phyloP scores from a whole-genome alignment of 1,140 invertebrate species.

The Camponotus floridanus region DNA sequence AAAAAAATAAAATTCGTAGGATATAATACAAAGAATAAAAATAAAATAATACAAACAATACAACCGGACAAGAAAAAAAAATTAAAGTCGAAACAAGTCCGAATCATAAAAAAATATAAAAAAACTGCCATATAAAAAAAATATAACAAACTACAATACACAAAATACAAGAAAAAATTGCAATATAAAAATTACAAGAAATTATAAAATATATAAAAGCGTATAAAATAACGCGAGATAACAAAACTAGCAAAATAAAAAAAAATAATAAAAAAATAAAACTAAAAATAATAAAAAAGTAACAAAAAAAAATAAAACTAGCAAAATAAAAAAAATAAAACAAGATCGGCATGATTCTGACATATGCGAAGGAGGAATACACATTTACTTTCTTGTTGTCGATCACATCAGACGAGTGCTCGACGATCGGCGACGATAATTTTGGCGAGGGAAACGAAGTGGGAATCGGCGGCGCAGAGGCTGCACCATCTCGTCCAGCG shows the following conservation, averaged over 20 bases:
- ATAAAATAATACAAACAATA: neutral
- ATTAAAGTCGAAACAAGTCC: too few relatives aligned
- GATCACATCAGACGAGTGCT: neutral
- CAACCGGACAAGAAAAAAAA: neutral
- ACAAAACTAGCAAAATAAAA: neutral
- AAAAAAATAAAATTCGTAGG: neutral
- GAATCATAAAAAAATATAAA: too few relatives aligned
- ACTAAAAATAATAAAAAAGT: too few relatives aligned
- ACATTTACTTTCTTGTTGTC: neutral
- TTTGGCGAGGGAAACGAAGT: neutral
- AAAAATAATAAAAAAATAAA: too few relatives aligned
- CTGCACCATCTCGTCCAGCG: conserved; percentile 56
- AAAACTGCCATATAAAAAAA: too few relatives aligned
- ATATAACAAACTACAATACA: too few relatives aligned
- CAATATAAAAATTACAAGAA: too few relatives aligned
- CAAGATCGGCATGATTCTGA: neutral
- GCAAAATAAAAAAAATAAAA: neutral
- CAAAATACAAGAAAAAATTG: too few relatives aligned
- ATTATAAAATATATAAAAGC: too few relatives aligned
- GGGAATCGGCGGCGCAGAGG: neutral
- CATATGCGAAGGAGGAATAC: neutral
- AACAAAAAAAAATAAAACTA: neutral
- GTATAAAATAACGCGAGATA: neutral
- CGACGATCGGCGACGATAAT: neutral
- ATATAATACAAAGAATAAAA: neutral